Percentiles rank a stretch among this genome's conserved stretches.
Evolutionary conservation across 2,888 invertebrate species (phyloP).

Genomic region (Eupithecia centaureata): DNA sequence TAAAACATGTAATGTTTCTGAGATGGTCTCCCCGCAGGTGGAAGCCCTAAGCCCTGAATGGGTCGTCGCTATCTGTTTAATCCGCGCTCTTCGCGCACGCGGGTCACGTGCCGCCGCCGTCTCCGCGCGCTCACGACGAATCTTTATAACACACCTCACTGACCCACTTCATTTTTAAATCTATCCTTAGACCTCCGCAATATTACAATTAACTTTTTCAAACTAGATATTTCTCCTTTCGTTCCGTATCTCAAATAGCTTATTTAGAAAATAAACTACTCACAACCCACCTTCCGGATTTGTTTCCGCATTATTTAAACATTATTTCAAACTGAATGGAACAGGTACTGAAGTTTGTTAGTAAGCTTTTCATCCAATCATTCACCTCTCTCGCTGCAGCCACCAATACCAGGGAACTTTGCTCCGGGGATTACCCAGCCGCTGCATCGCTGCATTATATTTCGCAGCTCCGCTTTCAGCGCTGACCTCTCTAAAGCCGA

Average conservation of each 20-base stretch:
- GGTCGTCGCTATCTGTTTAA: not conserved
- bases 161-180: not conserved
- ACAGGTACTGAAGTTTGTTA: conserved; percentile 28
- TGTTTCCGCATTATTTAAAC: conserved; percentile 18
- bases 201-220: not conserved
- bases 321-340: conserved; percentile 18
- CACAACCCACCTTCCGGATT: not conserved
- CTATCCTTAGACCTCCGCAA: not conserved
- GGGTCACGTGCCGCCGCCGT: conserved; percentile 34
- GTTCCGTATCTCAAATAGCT: not conserved
- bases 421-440: conserved; percentile 31
- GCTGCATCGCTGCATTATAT: conserved; percentile 35
- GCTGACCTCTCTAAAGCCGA: conserved; percentile 26
- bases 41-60: conserved; percentile 7
- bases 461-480: conserved; percentile 25
- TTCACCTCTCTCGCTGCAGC: conserved; percentile 33
- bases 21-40: not conserved
- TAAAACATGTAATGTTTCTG: not conserved
- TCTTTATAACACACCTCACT: not conserved
- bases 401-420: conserved; percentile 31
- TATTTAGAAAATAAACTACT: not conserved
- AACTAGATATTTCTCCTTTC: not conserved
- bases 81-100: conserved; percentile 14
- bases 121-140: not conserved
- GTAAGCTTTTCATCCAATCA: conserved; percentile 37